Base-by-base conservation (phyloP, 2,797 vertebrate species). In the Cyprinella venusta region DNA sequence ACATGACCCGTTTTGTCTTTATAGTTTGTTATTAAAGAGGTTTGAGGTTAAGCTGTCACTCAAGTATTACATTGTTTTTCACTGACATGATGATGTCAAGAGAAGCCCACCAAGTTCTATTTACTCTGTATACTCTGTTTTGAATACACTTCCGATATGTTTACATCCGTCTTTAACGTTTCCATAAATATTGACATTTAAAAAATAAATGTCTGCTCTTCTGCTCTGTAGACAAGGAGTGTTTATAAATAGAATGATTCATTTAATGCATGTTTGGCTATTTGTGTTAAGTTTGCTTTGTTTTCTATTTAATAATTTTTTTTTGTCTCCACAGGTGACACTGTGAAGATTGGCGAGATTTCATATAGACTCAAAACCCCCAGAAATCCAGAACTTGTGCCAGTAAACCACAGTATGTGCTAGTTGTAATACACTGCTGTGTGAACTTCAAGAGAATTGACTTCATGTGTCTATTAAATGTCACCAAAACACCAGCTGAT, bases 321-420 rank as follows among this genome's bases (percentile, higher is more conserved):
- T 30, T 87, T 52, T 87, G 74, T 84, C 18, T 87, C 89, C 90
- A 30, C 90, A 99, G 98, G 96, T 87, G 96, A 95, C 91, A 97
- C 94, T n/a, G 91, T 99, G 89, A 97, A 89, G 87, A 98, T 99
- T 12, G 98, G 98, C 75, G 97, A 98, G 78, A 93, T 99, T 72
- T 93, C 96, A 18, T 98, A 96, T 90, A 96, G 95, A 87, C 90
- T 98, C 86, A 99, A 97, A 93, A 81, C 89, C 2, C 96, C 98
- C 8, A 94, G 89, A 90, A 98, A 95, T 83, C 98, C 98, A n/a
- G 98, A 99, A 87, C 94, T 98, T 45, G 97, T 99, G 81, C 98
- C 98, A 33, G 91, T 96, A 78, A 97, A 97, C 88, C 97, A 99
- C 92, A 94, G 98, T 99, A 96, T 89, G 98, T 92, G 84, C 24